phyloP scores from a whole-genome alignment of 2,888 invertebrate species.

The Coenonympha arcania region DNA sequence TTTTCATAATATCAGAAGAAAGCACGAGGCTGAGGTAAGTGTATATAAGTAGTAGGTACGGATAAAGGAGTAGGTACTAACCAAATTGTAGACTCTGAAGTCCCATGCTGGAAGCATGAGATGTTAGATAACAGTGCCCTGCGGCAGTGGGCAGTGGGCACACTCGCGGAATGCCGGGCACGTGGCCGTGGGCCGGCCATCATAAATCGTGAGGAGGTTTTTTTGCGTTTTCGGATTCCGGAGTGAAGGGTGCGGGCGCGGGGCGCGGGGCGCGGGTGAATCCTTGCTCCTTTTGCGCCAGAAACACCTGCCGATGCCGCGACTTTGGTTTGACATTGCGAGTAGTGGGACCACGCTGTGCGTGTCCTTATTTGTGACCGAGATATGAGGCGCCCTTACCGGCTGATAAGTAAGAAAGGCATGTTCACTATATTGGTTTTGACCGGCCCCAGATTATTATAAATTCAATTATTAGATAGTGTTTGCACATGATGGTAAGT shows the following conservation, averaged over 20 bases:
- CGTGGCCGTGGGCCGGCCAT: conserved; percentile 32
- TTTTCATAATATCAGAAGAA: too few species aligned
- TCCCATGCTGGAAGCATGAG: too few species aligned
- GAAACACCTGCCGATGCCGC: conserved; percentile 33
- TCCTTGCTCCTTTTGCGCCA: conserved; percentile 25
- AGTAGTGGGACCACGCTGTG: background rate
- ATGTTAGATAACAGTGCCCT: conserved; percentile 3
- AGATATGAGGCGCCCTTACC: too few species aligned
- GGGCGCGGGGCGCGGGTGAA: conserved; percentile 34
- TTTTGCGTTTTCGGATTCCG: conserved; percentile 59
- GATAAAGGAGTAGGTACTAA: too few species aligned
- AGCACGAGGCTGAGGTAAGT: too few species aligned
- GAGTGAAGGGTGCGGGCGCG: conserved; percentile 51
- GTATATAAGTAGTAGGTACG: too few species aligned
- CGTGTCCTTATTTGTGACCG: background rate
- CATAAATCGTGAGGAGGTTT: conserved; percentile 49
- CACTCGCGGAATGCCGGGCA: conserved; percentile 26
- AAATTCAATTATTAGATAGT: too few species aligned
- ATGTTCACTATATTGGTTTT: too few species aligned
- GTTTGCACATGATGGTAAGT: too few species aligned
- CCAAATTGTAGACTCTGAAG: background rate
- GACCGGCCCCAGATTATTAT: too few species aligned
- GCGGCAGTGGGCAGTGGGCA: conserved; percentile 12
- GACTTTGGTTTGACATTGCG: conserved; percentile 32
- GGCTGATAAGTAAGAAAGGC: too few species aligned